phyloP scores from a whole-genome alignment of 2,797 vertebrate species.

The Parauchenoglanis punctatus region DNA sequence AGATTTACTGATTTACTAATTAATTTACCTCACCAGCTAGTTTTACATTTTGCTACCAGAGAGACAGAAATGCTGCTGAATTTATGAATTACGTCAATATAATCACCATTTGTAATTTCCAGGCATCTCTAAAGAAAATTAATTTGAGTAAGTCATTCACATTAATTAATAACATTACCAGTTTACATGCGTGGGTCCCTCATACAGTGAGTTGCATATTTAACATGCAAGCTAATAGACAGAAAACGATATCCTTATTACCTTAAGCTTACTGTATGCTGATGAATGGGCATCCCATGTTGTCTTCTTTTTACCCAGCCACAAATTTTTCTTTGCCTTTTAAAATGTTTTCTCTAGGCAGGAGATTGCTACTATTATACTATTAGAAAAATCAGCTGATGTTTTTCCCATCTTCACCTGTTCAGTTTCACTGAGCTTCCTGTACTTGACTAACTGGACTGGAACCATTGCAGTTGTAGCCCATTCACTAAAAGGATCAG shows the following conservation, averaged over 20 bases:
- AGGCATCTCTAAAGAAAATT: constrained; percentile 7
- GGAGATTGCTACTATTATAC: neutral
- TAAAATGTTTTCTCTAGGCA: neutral
- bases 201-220: neutral
- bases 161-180: neutral
- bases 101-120: constrained; percentile 20
- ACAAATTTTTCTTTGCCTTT: neutral
- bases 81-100: neutral
- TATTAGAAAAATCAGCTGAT: neutral
- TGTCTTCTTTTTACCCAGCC: neutral
- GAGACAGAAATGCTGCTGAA: constrained; percentile 20
- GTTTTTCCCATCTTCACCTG: neutral
- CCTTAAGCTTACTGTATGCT: neutral
- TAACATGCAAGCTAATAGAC: neutral
- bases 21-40: neutral
- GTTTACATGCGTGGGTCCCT: neutral
- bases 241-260: neutral
- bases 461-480: neutral
- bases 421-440: neutral
- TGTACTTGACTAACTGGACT: neutral
- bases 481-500: too few relatives aligned
- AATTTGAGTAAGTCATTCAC: neutral
- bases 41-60: neutral
- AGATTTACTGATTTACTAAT: neutral
- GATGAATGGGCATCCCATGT: neutral